Evolutionary conservation across 2,113 vertebrate genomes (phyloP).

Genomic region (Actenoides hombroni): DNA sequence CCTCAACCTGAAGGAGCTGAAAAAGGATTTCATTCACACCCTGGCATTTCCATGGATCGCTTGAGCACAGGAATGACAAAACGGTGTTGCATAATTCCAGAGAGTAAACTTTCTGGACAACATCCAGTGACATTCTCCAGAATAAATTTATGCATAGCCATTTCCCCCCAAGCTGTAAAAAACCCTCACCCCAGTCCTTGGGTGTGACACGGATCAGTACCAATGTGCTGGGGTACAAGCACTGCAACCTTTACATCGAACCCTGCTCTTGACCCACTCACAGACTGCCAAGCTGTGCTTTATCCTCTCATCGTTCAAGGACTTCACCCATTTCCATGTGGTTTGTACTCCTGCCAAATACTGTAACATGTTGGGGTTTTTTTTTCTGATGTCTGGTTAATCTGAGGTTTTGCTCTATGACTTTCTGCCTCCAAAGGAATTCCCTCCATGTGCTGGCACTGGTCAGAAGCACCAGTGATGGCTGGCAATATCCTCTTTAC

Average conservation of each 20-base stretch:
- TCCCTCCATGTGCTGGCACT: neutral
- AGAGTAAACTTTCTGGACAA: neutral
- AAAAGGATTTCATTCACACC: slow-evolving; percentile 31
- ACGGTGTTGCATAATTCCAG: neutral
- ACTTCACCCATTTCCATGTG: neutral
- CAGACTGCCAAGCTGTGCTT: accelerated
- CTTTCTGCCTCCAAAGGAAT: neutral
- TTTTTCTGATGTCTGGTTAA: neutral
- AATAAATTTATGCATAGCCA: neutral
- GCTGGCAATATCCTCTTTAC: neutral
- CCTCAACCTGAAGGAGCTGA: neutral
- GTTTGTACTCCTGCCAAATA: neutral
- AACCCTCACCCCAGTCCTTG: neutral
- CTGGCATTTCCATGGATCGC: neutral
- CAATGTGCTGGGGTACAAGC: accelerated
- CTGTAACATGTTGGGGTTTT: neutral
- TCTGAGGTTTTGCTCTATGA: neutral
- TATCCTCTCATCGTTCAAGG: neutral
- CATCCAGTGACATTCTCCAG: neutral
- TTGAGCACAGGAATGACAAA: neutral
- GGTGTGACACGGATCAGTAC: neutral
- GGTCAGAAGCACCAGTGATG: accelerated
- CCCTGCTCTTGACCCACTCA: neutral
- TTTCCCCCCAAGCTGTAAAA: neutral
- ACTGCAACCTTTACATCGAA: neutral